Conservation (phyloP, 2,888 invertebrate genomes). For the Tyria jacobaeae region DNA sequence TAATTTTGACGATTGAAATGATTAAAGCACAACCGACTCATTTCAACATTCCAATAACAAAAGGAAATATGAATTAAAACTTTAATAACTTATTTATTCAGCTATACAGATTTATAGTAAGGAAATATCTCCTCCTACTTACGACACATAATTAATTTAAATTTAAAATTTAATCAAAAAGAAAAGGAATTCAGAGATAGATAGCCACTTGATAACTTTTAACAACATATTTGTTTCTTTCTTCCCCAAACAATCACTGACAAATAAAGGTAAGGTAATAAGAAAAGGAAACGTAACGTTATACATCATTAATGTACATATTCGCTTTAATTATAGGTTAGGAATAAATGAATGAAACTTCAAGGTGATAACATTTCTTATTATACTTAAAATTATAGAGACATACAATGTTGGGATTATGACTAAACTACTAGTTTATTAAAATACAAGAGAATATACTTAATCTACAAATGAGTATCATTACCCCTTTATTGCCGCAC, state of each 20-base stretch:
- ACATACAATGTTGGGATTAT: no score
- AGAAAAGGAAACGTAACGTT: no score
- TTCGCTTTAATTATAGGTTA: not conserved
- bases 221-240: no score
- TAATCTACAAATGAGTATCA: not conserved
- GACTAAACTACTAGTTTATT: no score
- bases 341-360: not conserved
- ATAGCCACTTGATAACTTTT: no score
- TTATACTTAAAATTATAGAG: not conserved
- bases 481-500: not conserved
- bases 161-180: no score
- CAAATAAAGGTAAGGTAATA: no score
- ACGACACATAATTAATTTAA: no score
- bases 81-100: constrained; percentile 1
- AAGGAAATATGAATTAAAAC: not conserved
- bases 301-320: not conserved
- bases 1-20: not conserved
- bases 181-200: no score
- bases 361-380: not conserved
- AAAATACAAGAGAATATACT: no score
- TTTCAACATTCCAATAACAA: not conserved
- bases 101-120: not conserved
- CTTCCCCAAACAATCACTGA: not conserved
- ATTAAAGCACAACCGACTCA: not conserved
- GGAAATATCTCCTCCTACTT: not conserved